A percentile compares a stretch with the other conserved stretches of the same genome.
Evolutionary conservation across 2,113 vertebrate species (phyloP).

Genomic region (Myrmophylax atrothorax): DNA sequence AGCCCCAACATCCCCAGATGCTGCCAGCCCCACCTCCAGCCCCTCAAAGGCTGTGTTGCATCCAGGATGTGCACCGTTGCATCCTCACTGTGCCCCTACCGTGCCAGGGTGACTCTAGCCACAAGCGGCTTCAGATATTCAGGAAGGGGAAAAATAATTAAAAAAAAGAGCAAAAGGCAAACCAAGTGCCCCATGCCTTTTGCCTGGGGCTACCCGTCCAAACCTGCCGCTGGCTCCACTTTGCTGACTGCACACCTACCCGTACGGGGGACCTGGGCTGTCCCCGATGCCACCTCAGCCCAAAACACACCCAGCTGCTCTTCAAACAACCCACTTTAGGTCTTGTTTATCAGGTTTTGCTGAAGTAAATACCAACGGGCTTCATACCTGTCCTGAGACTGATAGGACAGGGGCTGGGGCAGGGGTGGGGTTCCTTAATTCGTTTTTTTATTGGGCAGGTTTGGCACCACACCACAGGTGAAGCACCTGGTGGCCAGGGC

Average conservation of each 20-base stretch:
- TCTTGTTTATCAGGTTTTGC: background rate
- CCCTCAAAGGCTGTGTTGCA: background rate
- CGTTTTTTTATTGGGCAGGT: background rate
- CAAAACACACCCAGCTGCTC: background rate
- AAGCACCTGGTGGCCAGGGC: background rate
- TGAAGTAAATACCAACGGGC: background rate
- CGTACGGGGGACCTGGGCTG: background rate
- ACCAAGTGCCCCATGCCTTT: background rate
- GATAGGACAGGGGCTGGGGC: accelerated
- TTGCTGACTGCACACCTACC: accelerated
- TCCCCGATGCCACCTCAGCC: background rate
- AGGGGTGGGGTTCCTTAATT: background rate
- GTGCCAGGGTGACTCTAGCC: background rate
- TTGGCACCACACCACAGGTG: accelerated
- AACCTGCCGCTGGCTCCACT: background rate
- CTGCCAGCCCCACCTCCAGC: background rate
- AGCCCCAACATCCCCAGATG: background rate
- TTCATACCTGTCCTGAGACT: background rate
- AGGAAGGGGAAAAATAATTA: background rate
- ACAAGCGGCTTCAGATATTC: background rate
- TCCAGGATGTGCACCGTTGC: background rate
- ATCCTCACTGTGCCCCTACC: accelerated
- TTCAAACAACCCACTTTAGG: background rate
- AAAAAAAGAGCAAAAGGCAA: background rate
- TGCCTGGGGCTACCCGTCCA: accelerated